Evolutionary conservation across 2,113 vertebrate species (phyloP), one percentile per base, ranked within the genome.

Genomic region (Dicrurus megarhynchus): DNA sequence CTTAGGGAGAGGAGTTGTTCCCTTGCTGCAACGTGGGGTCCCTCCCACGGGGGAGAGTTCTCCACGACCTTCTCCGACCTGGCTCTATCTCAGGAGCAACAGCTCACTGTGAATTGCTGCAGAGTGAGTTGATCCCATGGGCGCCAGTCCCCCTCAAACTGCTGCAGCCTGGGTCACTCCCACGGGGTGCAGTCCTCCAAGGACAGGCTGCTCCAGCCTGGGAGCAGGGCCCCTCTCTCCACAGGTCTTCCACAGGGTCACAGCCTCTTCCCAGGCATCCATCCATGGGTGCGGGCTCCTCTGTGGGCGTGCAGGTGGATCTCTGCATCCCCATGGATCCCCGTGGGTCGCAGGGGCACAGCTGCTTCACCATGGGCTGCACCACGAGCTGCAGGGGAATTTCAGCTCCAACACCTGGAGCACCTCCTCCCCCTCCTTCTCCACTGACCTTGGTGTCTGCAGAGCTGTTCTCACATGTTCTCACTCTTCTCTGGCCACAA

Each of bases 101-200:
- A 30, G 16, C 20, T 42, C 35, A 49, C 60, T 49, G 8, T 20
- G 42, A 30, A 1, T 30, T 57, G 30, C 35, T 85, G 60, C 70
- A 42, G 2, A 0, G 1, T 3, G 20, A 42, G 26, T 21, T 11
- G 11, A 8, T 59, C 16, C 42, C 26, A 50, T 0, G 2, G 41
- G 28, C 41, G 23, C 8, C 11, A 35, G 35, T 13, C 6, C 35
- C 13, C 14, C 53, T 56, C 8, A 22, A 1, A 26, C 32, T 59
- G 52, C 71, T 67, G 44, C 16, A 4, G 10, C 3, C 2, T 13
- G 52, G 20, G 4, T 67, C 16, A 20, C 20, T 16, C 42, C 60
- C 35, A 13, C 2, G 16, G 30, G 42, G 5, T 75, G 42, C 70
- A 57, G 13, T 50, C 16, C 52, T 76, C 6, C 32, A 35, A 57